Evolutionary conservation across 37 sponge, comb jelly and placozoan species (phyloP).

Genomic region (Halichondria panicea): DNA sequence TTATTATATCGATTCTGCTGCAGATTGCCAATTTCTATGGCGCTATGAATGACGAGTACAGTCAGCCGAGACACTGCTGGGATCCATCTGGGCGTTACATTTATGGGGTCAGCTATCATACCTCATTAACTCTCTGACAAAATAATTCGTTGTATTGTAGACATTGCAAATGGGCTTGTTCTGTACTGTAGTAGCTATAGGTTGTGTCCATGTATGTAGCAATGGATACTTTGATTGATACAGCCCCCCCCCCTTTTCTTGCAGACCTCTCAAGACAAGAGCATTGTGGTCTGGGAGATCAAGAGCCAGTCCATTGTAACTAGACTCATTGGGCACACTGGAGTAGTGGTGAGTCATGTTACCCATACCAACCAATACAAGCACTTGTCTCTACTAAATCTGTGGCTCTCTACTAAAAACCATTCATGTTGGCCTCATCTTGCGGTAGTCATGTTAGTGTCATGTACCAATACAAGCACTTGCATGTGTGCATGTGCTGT

Average conservation of each 20-base stretch:
- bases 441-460: no score
- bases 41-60: constrained; percentile 80
- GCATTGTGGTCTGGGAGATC: constrained; percentile 87
- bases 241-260: neutral
- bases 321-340: constrained; percentile 69
- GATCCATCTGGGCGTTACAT: constrained; percentile 75
- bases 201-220: no score
- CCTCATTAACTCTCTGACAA: no score
- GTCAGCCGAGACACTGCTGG: constrained; percentile 94
- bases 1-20: neutral
- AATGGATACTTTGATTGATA: no score
- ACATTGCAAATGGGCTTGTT: no score
- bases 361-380: no score
- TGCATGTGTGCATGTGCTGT: neutral
- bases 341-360: constrained; percentile 57
- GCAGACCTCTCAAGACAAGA: constrained; percentile 81
- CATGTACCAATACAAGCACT: no score
- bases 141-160: no score
- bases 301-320: constrained; percentile 62
- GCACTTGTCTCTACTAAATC: no score
- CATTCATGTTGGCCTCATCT: no score
- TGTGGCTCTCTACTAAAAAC: no score
- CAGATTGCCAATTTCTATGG: constrained; percentile 88
- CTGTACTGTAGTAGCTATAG: no score
- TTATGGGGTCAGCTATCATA: constrained; percentile 73